Base-by-base conservation (phyloP, 2,888 invertebrate species). In the Erebia palarica region DNA sequence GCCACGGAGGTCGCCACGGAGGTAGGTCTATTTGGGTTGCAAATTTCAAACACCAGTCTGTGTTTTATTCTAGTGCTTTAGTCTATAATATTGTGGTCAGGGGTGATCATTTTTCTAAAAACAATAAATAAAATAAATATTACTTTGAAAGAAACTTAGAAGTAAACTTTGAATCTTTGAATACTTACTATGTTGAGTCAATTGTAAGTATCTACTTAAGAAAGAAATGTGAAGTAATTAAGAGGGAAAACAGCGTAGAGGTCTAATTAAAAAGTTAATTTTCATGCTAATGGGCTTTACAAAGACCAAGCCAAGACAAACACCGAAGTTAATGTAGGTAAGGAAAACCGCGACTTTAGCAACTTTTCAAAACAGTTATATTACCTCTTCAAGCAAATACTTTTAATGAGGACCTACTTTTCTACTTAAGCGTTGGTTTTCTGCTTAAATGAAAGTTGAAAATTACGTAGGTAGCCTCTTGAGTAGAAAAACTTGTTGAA, bases 191-290 rank as follows among this genome's bases (percentile, higher is more conserved):
- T 42, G 10, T 21, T n/a, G 55, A 55, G 55, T 16, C 55, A n/a
- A 9, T 18, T 10, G 36, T 36, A 36, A 36, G 36, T 36, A 36
- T 57, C 59, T 59, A 59, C 42, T 42, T 42, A 18, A 18, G 13
- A 58, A 14, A 27, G 21, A 21, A 10, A 58, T 1, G 21, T 21
- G 11, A 21, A 16, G 8, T 21, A 63, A 63, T 21, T 44, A 61
- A 61, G 18, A 18, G 61, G 14, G 9, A 49, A 21, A 63, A 21
- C 8, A 21, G 7, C 18, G 18, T 21, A 16, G 49, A 21, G 14
- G 63, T 63, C 63, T 63, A 63, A 63, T 63, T 63, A 63, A 63
- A 63, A 63, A 63, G 63, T 63, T 63, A 63, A 47, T 63, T 49
- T 49, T 14, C 63, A 49, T 21, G 49, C 63, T 63, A 63, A 63